Base-by-base conservation (phyloP, 2,797 vertebrate genomes). In the Capromys pilorides region DNA sequence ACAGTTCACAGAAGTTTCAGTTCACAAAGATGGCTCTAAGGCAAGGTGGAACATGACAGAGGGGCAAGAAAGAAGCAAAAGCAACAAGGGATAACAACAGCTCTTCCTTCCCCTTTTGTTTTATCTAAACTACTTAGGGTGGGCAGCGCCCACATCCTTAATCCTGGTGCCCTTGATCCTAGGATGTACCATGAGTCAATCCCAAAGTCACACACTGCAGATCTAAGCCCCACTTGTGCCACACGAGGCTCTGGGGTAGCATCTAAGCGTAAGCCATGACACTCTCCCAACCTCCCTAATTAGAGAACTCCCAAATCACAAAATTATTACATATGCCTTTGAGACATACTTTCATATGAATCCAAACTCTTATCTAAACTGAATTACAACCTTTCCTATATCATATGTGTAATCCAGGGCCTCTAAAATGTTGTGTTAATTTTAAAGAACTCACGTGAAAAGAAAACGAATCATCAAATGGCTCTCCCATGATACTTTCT, bases 331-430 rank as follows among this genome's bases (percentile, higher is more conserved):
- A 8, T 89, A 28, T 57, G 86, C n/a, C 81, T 86, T 67, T 88
- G 57, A 90, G 77, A 91, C 24, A 75, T 66, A 80, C 88, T 61
- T 94, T 54, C 59, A 59, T 7, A 57, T 26, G 86, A 95, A 49
- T 8, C 86, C 87, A 80, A 92, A 71, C 7, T 71, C 64, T 71
- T 8, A 21, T 19, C 79, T 77, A 24, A 3, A 22, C 41, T 36
- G 21, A 86, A 75, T 61, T 57, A 81, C 16, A 41, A 54, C 4
- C 41, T 80, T 36, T 82, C 36, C 31, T 91, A 57, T 85, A 49
- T 8, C 45, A 57, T 18, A 4, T 36, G 13, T 21, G 28, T 19
- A 36, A 66, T 31, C 91, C 66, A 71, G 61, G 31, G 28, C 6
- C 80, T 82, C 80, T 36, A 79, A 79, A 39, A 79, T 79, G 39